Base-by-base conservation (phyloP, 2,888 invertebrate species). In the Arrhopalites spinosus region DNA sequence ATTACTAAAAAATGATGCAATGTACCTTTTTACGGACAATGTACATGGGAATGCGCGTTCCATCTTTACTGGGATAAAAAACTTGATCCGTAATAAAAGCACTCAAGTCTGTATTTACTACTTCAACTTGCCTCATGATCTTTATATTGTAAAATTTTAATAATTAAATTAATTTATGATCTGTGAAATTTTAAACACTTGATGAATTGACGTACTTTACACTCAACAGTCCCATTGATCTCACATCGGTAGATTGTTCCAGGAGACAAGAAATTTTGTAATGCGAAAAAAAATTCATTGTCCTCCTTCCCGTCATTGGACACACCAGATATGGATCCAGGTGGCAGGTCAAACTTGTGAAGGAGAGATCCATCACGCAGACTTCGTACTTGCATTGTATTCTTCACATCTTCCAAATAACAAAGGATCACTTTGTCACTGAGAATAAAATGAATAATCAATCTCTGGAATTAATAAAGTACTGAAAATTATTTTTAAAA, bases 11-110 rank as follows among this genome's bases (percentile, higher is more conserved):
- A 59, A 59, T 17, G 7, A 53, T 3, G 53, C 3, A 5, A 53
- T 25, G 20, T 73, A 77, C 80, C 87, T 92, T 92, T 86, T 91
- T 93, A 78, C 90, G 89, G 74, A 94, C 90, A 79, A 98, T 91
- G 86, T 96, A 98, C 97, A 98, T 97, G 23, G 98, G 98, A 83
- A 98, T 90, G 87, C 92, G 91, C 25, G 95, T 96, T 83, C 93
- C 94, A 86, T 98, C 98, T 86, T 94, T 95, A 86, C 96, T 96
- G 1, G 89, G 86, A 85, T 95, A 98, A 87, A 98, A 98, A 74
- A 96, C 89, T 87, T 98, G 98, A 78, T 91, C 90, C 17, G 93
- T 93, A 84, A 91, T 91, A 84, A 93, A 97, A 80, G 91, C 87
- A 30, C 11, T 53, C 63, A 75, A 61, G 23, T 75, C 75, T 5